Percentiles rank a stretch among this genome's conserved stretches.
These are phyloP conservation scores for Amphiprion percula DNA, from an alignment of 2,113 vertebrate species.

Conservation along the genomic window DNA sequence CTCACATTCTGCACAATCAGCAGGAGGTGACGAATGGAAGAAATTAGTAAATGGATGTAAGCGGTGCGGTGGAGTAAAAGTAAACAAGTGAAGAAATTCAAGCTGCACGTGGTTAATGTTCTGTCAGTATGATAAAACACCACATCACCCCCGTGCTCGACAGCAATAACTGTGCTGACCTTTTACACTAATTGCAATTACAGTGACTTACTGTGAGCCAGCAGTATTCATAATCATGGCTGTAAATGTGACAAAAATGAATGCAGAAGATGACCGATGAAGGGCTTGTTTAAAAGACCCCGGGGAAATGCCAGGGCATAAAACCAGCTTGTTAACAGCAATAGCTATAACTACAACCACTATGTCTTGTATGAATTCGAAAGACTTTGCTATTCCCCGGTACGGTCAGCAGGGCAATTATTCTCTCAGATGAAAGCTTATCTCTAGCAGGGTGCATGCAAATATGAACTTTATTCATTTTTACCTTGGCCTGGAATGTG, in stretches of 20 bases:
- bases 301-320: conserved; percentile 65
- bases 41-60: conserved; percentile 35
- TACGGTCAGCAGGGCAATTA: conserved; percentile 54
- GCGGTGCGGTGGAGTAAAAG: conserved; percentile 2
- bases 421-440: conserved; percentile 49
- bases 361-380: conserved; percentile 41
- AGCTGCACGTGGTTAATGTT: conserved; percentile 50
- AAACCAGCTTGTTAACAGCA: conserved; percentile 74
- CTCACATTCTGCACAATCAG: conserved; percentile 59
- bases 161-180: conserved; percentile 61
- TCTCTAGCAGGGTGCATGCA: conserved; percentile 61
- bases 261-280: conserved; percentile 61
- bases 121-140: conserved; percentile 55
- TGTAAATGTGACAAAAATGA: conserved; percentile 73
- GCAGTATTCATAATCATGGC: conserved; percentile 66
- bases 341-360: conserved; percentile 37
- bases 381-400: conserved; percentile 58
- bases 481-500: neutral
- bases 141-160: conserved; percentile 45
- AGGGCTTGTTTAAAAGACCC: conserved; percentile 53
- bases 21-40: conserved; percentile 45
- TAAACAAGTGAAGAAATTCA: conserved; percentile 55
- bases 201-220: conserved; percentile 64
- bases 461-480: conserved; percentile 71
- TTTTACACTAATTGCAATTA: conserved; percentile 77